Percentiles rank a stretch among this genome's conserved stretches.
These are phyloP conservation scores for rabbit (Oryctolagus cuniculus) DNA, from an alignment of 2,113 vertebrate species.

Conservation along the genomic window DNA sequence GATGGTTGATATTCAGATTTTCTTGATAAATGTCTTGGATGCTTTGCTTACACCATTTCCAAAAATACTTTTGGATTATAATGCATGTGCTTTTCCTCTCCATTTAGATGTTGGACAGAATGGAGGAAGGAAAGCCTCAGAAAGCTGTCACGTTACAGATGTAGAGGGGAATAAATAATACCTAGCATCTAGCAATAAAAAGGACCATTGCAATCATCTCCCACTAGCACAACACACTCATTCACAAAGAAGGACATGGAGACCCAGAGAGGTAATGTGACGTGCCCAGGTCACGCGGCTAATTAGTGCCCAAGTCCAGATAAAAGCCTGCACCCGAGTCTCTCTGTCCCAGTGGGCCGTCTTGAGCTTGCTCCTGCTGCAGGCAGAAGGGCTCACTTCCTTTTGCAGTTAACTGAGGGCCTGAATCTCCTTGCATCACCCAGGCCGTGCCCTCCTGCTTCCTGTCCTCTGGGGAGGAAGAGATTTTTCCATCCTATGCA, in stretches of 20 bases:
- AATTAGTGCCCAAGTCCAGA: neutral
- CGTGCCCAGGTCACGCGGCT: constrained; percentile 48
- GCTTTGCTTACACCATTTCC: constrained; percentile 64
- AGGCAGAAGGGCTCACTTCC: neutral
- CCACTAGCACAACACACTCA: constrained; percentile 9
- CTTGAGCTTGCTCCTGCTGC: fast-evolving
- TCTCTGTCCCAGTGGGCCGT: neutral
- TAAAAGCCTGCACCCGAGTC: neutral
- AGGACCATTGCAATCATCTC: neutral
- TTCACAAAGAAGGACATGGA: constrained; percentile 54
- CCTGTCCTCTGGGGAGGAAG: neutral
- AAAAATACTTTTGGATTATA: constrained; percentile 55
- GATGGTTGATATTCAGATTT: constrained; percentile 78
- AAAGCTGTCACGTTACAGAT: neutral
- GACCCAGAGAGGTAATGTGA: constrained; percentile 38
- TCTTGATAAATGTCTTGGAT: constrained; percentile 69
- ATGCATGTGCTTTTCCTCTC: neutral
- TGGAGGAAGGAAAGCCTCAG: constrained; percentile 26
- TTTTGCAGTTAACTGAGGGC: neutral
- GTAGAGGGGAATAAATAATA: neutral
- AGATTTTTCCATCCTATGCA: no score
- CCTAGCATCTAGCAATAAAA: neutral
- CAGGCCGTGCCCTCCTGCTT: neutral
- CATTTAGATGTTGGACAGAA: neutral
- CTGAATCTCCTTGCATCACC: neutral